phyloP scores from a whole-genome alignment of 2,113 vertebrate genomes.

The Rhagologus leucostigma region DNA sequence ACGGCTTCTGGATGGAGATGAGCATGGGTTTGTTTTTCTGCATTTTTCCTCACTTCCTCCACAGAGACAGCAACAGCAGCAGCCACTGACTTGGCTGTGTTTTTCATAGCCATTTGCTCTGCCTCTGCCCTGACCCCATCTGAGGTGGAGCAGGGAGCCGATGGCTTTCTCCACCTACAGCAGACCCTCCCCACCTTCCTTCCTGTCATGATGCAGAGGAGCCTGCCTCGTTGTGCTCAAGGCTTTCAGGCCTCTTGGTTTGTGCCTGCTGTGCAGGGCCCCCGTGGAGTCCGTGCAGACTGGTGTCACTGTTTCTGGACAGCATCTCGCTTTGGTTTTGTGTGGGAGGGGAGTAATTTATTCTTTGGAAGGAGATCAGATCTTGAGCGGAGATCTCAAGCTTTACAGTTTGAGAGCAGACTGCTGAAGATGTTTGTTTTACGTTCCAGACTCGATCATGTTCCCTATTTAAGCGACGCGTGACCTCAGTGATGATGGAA shows the following conservation, averaged over 20 bases:
- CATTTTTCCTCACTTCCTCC: neutral
- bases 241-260: constrained; percentile 1
- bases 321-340: constrained; percentile 48
- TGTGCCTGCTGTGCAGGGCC: constrained; percentile 6
- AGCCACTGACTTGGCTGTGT: neutral
- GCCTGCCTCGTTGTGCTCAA: neutral
- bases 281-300: neutral
- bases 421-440: constrained; percentile 14
- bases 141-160: neutral
- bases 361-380: constrained; percentile 66
- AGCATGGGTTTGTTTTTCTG: constrained; percentile 50
- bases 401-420: constrained; percentile 41
- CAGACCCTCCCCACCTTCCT: neutral
- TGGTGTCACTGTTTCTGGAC: constrained; percentile 56
- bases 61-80: neutral
- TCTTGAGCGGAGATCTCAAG: neutral
- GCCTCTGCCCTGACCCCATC: neutral
- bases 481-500: constrained; percentile 3
- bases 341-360: constrained; percentile 67
- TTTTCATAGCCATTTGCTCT: constrained; percentile 10
- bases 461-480: neutral
- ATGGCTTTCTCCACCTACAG: neutral
- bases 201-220: neutral
- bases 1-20: constrained; percentile 26
- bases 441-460: neutral